Conservation (phyloP, 2,888 invertebrate genomes). For the Julus scanicus region DNA sequence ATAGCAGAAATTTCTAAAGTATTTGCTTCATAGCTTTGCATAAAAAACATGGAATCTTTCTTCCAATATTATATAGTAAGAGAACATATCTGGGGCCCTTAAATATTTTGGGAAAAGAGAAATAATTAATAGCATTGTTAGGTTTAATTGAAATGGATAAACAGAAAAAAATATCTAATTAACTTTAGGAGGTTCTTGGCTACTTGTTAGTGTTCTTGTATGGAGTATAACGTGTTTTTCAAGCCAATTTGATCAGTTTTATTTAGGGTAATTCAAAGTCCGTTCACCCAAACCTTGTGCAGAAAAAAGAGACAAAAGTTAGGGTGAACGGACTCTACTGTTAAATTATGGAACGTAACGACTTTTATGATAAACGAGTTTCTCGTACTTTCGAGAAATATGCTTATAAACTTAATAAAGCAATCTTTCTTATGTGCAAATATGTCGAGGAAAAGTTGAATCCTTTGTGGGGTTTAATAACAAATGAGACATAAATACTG, state of each 20-base stretch:
- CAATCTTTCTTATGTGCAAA: too few species aligned
- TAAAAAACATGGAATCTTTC: background rate
- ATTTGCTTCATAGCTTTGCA: background rate
- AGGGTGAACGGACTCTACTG: constrained; percentile 6
- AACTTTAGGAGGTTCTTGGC: background rate
- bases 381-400: background rate
- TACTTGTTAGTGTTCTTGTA: background rate
- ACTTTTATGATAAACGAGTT: background rate
- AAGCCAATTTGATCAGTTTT: background rate
- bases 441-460: too few species aligned
- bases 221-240: background rate
- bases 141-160: background rate
- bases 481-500: too few species aligned
- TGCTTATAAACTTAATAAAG: background rate
- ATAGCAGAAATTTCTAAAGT: background rate
- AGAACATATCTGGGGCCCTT: too few species aligned
- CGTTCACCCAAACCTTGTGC: background rate
- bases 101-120: too few species aligned
- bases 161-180: background rate
- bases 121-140: background rate
- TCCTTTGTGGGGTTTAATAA: too few species aligned
- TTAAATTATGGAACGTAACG: constrained; percentile 25
- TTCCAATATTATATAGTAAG: too few species aligned
- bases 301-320: background rate
- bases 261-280: background rate